These are phyloP conservation scores for Talpa occidentalis DNA, from an alignment of 2,113 vertebrate species.

Conservation along the genomic window DNA sequence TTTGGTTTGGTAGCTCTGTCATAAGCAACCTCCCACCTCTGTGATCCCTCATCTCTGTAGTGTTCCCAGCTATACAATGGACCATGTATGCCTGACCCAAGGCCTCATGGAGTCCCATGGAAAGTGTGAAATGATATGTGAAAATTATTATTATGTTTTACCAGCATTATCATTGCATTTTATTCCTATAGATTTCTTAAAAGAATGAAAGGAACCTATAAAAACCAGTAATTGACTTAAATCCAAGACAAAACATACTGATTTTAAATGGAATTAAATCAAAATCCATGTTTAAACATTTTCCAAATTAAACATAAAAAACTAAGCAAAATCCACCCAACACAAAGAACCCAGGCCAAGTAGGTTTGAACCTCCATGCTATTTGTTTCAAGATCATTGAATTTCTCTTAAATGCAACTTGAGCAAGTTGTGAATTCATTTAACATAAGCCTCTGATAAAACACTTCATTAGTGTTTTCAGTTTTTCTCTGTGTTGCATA, in stretches of 20 bases:
- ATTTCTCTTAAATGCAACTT: slow-evolving; percentile 4
- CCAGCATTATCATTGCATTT: background rate
- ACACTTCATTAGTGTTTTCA: slow-evolving; percentile 12
- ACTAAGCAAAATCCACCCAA: background rate
- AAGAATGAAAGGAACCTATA: background rate
- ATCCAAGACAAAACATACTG: background rate
- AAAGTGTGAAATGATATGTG: background rate
- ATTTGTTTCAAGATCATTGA: background rate
- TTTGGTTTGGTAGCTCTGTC: background rate
- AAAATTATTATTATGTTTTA: too few relatives aligned
- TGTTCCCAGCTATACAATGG: background rate
- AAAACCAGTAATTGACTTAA: background rate
- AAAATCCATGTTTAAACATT: background rate
- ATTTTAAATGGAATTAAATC: slow-evolving; percentile 24
- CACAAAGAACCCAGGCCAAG: background rate
- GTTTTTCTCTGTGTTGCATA: background rate
- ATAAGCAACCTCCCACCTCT: background rate
- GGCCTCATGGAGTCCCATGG: background rate
- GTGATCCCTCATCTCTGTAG: background rate
- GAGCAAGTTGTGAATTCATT: background rate
- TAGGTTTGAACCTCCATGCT: background rate
- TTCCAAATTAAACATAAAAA: background rate
- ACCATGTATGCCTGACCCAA: too few relatives aligned
- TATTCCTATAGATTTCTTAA: background rate
- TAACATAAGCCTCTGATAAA: background rate